phyloP scores from a whole-genome alignment of 2,113 vertebrate species.

The Hippocampus zosterae region DNA sequence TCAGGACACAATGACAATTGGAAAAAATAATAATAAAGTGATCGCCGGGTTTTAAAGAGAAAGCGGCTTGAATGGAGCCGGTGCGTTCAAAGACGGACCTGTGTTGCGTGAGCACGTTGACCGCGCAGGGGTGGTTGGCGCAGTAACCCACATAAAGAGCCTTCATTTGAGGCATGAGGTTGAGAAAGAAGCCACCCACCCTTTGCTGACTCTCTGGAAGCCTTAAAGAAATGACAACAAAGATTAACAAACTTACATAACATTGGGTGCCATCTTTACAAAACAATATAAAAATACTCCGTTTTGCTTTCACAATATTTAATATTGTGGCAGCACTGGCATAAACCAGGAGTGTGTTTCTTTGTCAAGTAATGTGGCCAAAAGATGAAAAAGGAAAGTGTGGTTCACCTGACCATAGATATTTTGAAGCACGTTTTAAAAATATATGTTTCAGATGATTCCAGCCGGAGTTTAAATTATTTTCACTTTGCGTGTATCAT shows the following conservation, averaged over 20 bases:
- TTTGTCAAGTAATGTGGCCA: background rate
- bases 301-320: background rate
- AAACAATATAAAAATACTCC: background rate
- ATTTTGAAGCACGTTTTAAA: background rate
- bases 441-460: background rate
- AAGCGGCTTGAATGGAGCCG: background rate
- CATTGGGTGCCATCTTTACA: background rate
- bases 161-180: slow-evolving; percentile 92
- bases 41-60: background rate
- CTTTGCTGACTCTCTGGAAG: slow-evolving; percentile 91
- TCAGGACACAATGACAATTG: background rate
- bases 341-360: background rate
- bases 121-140: slow-evolving; percentile 96
- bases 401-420: background rate
- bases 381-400: background rate
- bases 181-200: slow-evolving; percentile 92
- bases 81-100: slow-evolving; percentile 68
- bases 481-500: background rate
- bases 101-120: slow-evolving; percentile 91
- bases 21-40: background rate
- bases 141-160: slow-evolving; percentile 87
- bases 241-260: background rate
- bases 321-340: background rate
- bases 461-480: background rate
- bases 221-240: slow-evolving; percentile 58